Base-by-base conservation (phyloP, 2,888 invertebrate species). In the Hirtodrosophila alboralis region DNA sequence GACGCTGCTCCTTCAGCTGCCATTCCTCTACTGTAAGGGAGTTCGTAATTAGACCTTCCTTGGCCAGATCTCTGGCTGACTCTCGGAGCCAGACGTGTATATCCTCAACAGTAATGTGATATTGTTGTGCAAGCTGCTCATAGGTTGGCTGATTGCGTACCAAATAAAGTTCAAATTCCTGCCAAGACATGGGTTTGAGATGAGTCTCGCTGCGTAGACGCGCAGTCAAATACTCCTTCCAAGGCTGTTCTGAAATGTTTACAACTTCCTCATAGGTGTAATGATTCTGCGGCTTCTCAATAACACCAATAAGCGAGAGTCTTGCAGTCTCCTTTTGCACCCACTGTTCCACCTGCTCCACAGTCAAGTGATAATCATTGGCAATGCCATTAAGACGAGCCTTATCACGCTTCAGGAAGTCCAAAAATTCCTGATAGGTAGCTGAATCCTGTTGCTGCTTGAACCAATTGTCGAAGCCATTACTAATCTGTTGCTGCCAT, bases 321-420 rank as follows among this genome's bases (percentile, higher is more conserved):
- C 88, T 67, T 0, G 87, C 87, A 0, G 86, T 84, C 53, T 90
- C 90, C 33, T 87, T 78, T 23, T 85, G 79, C 14, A 89, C 84
- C 89, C 89, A 90, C 23, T 86, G 75, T 45, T 90, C 88, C 7
- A 90, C 83, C 54, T 89, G 89, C 26, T 88, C 88, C 1, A 88
- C 80, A 0, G 88, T 87, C 3, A 89, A 63, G 9, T 89, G 88
- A 36, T 90, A 89, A 10, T 87, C 86, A 8, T 51, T 57, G 0
- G 89, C 87, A 18, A 90, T 80, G 37, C 75, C 75, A 27, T 83
- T 71, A 5, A 90, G 54, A 2, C 89, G 83, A 0, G 61, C 61
- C 27, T 85, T 84, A 44, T 89, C 89, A 4, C 86, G 73, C 36
- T 72, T 74, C 2, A 90, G 60, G 62, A 89, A 89, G 5, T 83